Evolutionary conservation across 2,113 vertebrate species (phyloP).

Genomic region (Buteo buteo): DNA sequence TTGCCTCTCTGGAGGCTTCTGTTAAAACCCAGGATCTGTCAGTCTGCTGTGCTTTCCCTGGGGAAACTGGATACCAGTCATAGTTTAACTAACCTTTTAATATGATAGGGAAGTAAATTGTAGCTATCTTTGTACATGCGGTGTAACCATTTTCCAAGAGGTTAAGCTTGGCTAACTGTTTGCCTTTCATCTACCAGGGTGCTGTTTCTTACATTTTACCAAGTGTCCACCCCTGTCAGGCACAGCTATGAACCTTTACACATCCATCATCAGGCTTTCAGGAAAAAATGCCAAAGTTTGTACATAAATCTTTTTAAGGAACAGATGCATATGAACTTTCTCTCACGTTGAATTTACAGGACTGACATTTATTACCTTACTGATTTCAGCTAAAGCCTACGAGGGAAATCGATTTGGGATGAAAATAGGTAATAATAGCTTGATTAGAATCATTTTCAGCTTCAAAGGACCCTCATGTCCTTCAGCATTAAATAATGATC

Average conservation of each 20-base stretch:
- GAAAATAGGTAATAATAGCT: slow-evolving; percentile 30
- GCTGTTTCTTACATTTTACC: background rate
- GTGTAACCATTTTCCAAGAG: slow-evolving; percentile 4
- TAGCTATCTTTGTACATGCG: background rate
- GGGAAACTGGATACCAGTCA: background rate
- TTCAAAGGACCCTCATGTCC: background rate
- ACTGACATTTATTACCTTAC: slow-evolving; percentile 25
- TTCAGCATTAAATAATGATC: slow-evolving; percentile 42
- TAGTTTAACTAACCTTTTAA: background rate
- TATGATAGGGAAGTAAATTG: background rate
- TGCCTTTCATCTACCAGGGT: background rate
- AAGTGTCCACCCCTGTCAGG: background rate
- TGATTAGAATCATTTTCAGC: slow-evolving; percentile 16
- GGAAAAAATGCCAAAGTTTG: background rate
- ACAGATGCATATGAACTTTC: slow-evolving; percentile 21
- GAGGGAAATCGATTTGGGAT: slow-evolving; percentile 20
- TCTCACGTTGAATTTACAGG: background rate
- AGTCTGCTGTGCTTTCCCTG: background rate
- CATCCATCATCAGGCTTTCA: background rate
- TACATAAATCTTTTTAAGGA: slow-evolving; percentile 19
- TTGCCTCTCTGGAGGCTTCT: background rate
- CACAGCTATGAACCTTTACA: background rate
- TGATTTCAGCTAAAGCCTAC: background rate
- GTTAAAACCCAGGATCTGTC: background rate
- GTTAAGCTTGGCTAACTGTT: background rate